A percentile compares a stretch with the other conserved stretches of the same genome.
Conservation (phyloP, 1,140 invertebrate species). For the Bombus pascuorum region DNA sequence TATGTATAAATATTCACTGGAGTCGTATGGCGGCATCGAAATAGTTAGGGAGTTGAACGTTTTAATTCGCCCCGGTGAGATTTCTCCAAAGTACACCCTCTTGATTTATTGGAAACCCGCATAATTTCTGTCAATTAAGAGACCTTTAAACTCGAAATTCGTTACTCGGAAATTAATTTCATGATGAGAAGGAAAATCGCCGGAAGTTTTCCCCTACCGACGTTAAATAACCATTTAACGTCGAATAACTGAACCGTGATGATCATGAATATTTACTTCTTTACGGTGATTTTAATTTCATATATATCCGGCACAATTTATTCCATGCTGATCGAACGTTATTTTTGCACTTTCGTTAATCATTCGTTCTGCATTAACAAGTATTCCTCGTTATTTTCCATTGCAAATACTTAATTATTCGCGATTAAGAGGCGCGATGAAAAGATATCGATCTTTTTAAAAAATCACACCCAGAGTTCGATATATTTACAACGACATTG, state of each 20-base stretch:
- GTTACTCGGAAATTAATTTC: neutral
- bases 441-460: neutral
- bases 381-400: too few species aligned
- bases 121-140: constrained; percentile 30
- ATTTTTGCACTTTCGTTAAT: neutral
- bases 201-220: neutral
- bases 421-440: too few species aligned
- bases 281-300: neutral
- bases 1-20: neutral
- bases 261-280: neutral
- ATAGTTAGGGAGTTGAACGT: constrained; percentile 6
- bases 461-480: neutral
- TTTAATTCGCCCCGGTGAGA: neutral
- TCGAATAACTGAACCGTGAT: neutral
- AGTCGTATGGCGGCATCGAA: neutral
- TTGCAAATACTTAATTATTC: too few species aligned
- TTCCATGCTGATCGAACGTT: neutral
- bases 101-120: constrained; percentile 1
- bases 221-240: constrained; percentile 3
- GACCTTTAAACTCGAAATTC: constrained; percentile 1
- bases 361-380: neutral
- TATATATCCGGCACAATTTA: neutral
- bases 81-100: neutral
- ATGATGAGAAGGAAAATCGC: neutral
- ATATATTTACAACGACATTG: neutral